Percentiles rank a stretch among this genome's conserved stretches.
Conservation (phyloP, 1,140 invertebrate species). For the Drosophila triauraria region DNA sequence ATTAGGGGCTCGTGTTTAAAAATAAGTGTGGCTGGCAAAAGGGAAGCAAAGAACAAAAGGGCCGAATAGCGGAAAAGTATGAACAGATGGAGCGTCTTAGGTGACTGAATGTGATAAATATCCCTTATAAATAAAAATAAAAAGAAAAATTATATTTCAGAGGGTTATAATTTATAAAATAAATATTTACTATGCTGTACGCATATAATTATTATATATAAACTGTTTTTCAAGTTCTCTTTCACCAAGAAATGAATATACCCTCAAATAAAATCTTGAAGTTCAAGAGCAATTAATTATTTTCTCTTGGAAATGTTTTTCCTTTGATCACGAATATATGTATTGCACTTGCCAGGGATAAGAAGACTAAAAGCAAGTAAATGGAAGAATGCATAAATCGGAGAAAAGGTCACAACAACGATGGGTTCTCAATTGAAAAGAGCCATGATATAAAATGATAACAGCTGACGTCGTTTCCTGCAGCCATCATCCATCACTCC, state of each 20-base stretch:
- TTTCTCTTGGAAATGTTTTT: background rate
- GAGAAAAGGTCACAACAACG: background rate
- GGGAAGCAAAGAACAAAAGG: constrained; percentile 30
- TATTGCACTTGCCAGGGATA: background rate
- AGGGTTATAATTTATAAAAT: too few relatives aligned
- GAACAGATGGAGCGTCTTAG: constrained; percentile 5
- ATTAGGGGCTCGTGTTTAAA: constrained; percentile 45
- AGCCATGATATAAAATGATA: constrained; percentile 15
- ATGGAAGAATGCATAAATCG: background rate
- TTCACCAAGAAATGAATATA: background rate
- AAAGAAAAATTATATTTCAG: background rate
- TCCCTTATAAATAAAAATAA: background rate
- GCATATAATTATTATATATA: too few relatives aligned
- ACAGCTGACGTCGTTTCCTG: constrained; percentile 1
- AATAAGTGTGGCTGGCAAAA: constrained; percentile 29
- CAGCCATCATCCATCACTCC: constrained; percentile 16
- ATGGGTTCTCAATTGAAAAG: constrained; percentile 7
- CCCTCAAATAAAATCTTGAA: background rate
- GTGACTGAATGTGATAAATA: background rate
- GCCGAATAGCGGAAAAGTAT: constrained; percentile 10
- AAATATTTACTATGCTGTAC: too few relatives aligned
- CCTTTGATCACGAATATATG: constrained; percentile 8
- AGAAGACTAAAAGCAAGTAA: background rate
- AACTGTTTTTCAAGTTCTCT: background rate
- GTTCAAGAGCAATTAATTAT: constrained; percentile 16